phyloP scores from a whole-genome alignment of 2,113 vertebrate genomes.

The Cebidichthys violaceus region DNA sequence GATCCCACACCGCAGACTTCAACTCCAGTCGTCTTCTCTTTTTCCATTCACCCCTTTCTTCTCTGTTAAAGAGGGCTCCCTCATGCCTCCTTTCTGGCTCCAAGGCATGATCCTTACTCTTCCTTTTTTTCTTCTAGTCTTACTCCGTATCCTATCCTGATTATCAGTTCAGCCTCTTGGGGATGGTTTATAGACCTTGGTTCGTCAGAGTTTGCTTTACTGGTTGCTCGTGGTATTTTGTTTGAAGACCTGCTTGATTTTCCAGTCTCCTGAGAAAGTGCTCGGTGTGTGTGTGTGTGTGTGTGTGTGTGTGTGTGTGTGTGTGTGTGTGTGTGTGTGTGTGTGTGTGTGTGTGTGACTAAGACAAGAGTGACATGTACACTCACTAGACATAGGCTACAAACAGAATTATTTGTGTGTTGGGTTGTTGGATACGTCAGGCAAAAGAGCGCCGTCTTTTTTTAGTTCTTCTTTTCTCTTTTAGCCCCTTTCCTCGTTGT shows the following conservation, averaged over 20 bases:
- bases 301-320: neutral
- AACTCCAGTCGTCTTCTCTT: conserved; percentile 20
- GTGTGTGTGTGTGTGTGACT: neutral
- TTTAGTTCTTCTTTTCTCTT: conserved; percentile 33
- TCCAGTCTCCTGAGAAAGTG: conserved; percentile 16
- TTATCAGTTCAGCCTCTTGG: conserved; percentile 40
- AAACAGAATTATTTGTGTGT: conserved; percentile 39
- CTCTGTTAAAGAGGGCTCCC: conserved; percentile 46
- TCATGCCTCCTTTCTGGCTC: conserved; percentile 32
- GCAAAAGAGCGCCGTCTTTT: neutral
- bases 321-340: neutral
- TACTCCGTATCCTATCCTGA: conserved; percentile 31
- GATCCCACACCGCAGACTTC: conserved; percentile 53
- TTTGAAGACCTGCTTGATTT: conserved; percentile 51
- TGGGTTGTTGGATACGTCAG: conserved; percentile 13
- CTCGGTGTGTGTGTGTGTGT: neutral
- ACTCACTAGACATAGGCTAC: conserved; percentile 32
- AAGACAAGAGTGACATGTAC: conserved; percentile 24
- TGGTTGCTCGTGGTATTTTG: conserved; percentile 36
- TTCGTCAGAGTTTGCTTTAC: conserved; percentile 40
- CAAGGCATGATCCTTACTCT: conserved; percentile 20
- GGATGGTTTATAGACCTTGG: conserved; percentile 27
- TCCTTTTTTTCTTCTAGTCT: conserved; percentile 8
- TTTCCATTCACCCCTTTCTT: conserved; percentile 24
- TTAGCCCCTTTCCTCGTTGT: conserved; percentile 37